Conservation (phyloP, 2,797 vertebrate species). For the Gymnothorax javanicus region DNA sequence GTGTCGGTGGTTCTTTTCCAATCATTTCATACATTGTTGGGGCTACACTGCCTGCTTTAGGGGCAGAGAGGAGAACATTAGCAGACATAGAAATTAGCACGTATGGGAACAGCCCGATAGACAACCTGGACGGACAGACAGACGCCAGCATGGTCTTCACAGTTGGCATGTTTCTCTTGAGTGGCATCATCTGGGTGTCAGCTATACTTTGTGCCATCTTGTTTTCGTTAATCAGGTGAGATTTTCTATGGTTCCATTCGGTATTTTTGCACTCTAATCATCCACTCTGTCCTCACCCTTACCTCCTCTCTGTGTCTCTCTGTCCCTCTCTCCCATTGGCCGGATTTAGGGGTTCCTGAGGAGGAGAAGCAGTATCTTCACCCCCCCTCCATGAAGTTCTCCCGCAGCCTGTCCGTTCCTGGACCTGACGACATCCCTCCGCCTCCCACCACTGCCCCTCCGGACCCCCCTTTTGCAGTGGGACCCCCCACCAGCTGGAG, state of each 20-base stretch:
- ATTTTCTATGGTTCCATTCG: neutral
- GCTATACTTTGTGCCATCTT: neutral
- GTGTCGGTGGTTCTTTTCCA: too few relatives aligned
- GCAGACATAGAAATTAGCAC: slow-evolving; percentile 59
- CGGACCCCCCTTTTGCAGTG: slow-evolving; percentile 89
- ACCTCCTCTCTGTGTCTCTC: neutral
- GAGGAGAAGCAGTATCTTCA: slow-evolving; percentile 86
- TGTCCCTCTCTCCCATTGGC: neutral
- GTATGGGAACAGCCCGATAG: slow-evolving; percentile 47
- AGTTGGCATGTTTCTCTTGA: neutral
- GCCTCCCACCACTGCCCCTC: slow-evolving; percentile 89
- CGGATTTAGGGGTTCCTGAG: slow-evolving; percentile 77
- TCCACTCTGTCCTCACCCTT: slow-evolving; percentile 2
- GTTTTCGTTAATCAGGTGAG: neutral
- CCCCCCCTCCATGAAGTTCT: slow-evolving; percentile 87
- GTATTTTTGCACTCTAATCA: neutral
- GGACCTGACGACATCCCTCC: slow-evolving; percentile 91
- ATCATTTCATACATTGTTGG: too few relatives aligned
- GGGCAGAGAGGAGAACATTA: slow-evolving; percentile 62
- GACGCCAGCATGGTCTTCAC: neutral
- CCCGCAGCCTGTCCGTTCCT: slow-evolving; percentile 88
- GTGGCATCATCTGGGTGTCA: neutral
- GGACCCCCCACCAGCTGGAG: slow-evolving; percentile 77
- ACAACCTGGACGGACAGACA: slow-evolving; percentile 13
- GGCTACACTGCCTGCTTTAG: neutral